phyloP scores from a whole-genome alignment of 2,113 vertebrate genomes.

The Labeo catla region DNA sequence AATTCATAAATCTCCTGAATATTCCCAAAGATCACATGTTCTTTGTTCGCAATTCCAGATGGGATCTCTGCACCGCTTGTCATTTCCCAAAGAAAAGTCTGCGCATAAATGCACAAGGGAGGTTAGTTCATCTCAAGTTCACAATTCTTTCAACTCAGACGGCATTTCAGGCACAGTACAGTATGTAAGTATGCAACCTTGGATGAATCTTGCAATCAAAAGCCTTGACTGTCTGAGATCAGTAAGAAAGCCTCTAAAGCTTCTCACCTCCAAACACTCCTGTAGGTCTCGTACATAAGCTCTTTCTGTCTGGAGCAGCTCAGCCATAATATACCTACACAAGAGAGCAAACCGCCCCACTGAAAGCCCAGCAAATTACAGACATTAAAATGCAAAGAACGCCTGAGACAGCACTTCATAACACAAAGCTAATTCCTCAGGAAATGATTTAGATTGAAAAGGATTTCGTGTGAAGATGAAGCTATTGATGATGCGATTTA shows the following conservation, averaged over 20 bases:
- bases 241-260: not conserved
- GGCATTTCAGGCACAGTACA: not conserved
- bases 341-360: not conserved
- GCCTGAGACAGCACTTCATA: not conserved
- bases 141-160: not conserved
- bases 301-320: slow-evolving; percentile 95
- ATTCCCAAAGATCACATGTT: slow-evolving; percentile 96
- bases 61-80: slow-evolving; percentile 96
- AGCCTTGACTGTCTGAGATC: not conserved
- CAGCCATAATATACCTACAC: slow-evolving; percentile 97
- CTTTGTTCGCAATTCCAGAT: slow-evolving; percentile 89
- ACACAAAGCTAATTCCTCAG: slow-evolving; percentile 19
- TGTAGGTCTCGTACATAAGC: slow-evolving; percentile 96
- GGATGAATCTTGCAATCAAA: not conserved
- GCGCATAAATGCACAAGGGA: slow-evolving; percentile 46
- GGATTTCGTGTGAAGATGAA: slow-evolving; percentile 2
- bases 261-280: slow-evolving; percentile 93
- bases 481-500: not conserved
- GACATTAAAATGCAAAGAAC: slow-evolving; percentile 4
- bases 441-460: slow-evolving; percentile 31
- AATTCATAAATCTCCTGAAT: slow-evolving; percentile 99
- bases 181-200: not conserved
- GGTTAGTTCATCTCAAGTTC: not conserved
- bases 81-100: slow-evolving; percentile 99
- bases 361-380: slow-evolving; percentile 16